phyloP scores from a whole-genome alignment of 1,140 invertebrate species.

The Diorhabda sublineata region DNA sequence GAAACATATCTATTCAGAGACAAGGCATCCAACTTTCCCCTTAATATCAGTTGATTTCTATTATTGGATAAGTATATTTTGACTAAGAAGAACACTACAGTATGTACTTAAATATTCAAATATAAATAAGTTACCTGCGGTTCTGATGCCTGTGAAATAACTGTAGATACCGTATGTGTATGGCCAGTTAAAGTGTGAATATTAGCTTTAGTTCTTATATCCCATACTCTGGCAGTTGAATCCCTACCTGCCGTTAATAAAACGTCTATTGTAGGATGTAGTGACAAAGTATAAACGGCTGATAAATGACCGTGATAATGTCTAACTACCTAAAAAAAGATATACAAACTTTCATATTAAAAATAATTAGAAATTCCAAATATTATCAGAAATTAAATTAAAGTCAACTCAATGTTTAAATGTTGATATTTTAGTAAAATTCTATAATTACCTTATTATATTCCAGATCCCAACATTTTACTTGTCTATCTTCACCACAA shows the following conservation, averaged over 20 bases:
- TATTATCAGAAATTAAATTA: not conserved
- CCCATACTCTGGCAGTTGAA: slow-evolving; percentile 95
- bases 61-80: too few species aligned
- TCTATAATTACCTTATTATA: slow-evolving; percentile 82
- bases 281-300: slow-evolving; percentile 88
- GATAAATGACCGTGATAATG: slow-evolving; percentile 99
- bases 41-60: too few species aligned
- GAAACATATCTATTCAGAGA: too few species aligned
- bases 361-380: not conserved
- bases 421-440: not conserved
- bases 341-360: not conserved
- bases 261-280: slow-evolving; percentile 96
- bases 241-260: slow-evolving; percentile 92
- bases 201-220: slow-evolving; percentile 98
- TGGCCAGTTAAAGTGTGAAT: slow-evolving; percentile 96
- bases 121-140: slow-evolving; percentile 62
- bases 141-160: slow-evolving; percentile 87
- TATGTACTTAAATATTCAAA: too few species aligned
- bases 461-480: slow-evolving; percentile 99
- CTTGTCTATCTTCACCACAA: slow-evolving; percentile 98
- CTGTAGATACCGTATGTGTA: slow-evolving; percentile 93
- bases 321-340: slow-evolving; percentile 70
- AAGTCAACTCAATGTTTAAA: slow-evolving; percentile 1
- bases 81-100: too few species aligned
- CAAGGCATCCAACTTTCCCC: too few species aligned